Percentiles rank a stretch among this genome's conserved stretches.
These are phyloP conservation scores for Nesoenas mayeri DNA, from an alignment of 2,113 vertebrate species.

Conservation along the genomic window DNA sequence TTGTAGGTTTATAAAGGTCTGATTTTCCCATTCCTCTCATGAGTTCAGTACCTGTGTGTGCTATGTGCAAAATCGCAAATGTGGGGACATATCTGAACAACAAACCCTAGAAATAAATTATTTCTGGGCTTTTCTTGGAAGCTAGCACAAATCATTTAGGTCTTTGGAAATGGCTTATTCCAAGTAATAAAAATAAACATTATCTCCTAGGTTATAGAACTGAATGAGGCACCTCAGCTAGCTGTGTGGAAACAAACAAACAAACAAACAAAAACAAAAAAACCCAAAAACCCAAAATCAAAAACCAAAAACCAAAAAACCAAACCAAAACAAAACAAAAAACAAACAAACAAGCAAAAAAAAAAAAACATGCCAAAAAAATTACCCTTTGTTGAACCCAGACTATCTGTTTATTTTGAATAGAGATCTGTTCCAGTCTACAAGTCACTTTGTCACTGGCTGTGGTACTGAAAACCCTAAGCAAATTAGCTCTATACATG, in stretches of 20 bases:
- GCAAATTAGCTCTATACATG: neutral
- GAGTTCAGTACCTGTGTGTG: neutral
- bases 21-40: neutral
- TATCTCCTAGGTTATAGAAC: neutral
- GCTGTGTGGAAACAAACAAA: neutral
- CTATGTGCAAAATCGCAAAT: neutral
- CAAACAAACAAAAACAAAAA: rapidly evolving
- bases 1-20: neutral
- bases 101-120: neutral
- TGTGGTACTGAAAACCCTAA: neutral
- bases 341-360: too few relatives aligned
- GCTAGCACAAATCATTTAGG: neutral
- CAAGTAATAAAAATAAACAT: neutral
- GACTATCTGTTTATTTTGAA: neutral
- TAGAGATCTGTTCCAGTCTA: neutral
- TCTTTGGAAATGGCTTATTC: neutral
- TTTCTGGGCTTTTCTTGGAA: neutral
- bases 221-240: neutral
- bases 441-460: neutral
- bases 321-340: too few relatives aligned
- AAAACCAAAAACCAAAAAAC: too few relatives aligned
- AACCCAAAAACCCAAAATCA: too few relatives aligned
- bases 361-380: neutral
- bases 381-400: neutral
- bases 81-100: neutral